Evolutionary conservation across 2,113 vertebrate genomes (phyloP).

Genomic region (Spea multiplicata): DNA sequence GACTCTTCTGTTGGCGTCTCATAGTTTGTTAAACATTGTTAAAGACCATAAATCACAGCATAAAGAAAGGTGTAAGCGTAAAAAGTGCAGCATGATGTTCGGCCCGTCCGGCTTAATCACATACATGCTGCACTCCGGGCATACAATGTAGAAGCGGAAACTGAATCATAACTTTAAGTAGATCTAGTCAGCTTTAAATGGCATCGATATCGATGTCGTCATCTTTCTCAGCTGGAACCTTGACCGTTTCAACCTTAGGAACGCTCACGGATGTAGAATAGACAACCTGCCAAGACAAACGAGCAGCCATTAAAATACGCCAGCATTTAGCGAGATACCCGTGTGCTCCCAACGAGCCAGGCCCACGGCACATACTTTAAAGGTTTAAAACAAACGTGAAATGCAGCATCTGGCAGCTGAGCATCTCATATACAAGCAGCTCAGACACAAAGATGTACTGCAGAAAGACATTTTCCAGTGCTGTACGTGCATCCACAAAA

Average conservation of each 20-base stretch:
- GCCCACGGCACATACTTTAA: too few species aligned
- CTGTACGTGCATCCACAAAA: too few species aligned
- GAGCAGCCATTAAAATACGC: too few species aligned
- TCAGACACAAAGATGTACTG: too few species aligned
- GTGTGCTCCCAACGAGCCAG: too few species aligned
- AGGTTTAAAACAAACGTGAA: too few species aligned
- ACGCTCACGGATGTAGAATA: conserved; percentile 88
- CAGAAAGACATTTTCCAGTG: too few species aligned
- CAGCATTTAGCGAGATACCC: too few species aligned
- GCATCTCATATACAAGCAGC: too few species aligned
- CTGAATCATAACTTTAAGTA: conserved; percentile 59
- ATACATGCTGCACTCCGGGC: conserved; percentile 72
- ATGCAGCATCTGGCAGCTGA: too few species aligned
- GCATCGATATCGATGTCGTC: conserved; percentile 98
- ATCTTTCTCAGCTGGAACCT: conserved; percentile 81
- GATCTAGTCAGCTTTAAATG: conserved; percentile 74
- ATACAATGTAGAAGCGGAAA: conserved; percentile 59
- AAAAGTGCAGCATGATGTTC: conserved; percentile 69
- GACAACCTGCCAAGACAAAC: conserved; percentile 78
- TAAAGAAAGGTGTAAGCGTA: conserved; percentile 64
- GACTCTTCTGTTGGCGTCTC: conserved; percentile 58
- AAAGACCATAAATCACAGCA: conserved; percentile 69
- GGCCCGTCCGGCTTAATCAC: conserved; percentile 69
- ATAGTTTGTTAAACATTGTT: conserved; percentile 65
- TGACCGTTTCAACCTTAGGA: conserved; percentile 93